Percentiles rank a stretch among this genome's conserved stretches.
These are phyloP conservation scores for Macrosoma leucophasiata DNA, from an alignment of 2,888 invertebrate genomes.

Conservation along the genomic window DNA sequence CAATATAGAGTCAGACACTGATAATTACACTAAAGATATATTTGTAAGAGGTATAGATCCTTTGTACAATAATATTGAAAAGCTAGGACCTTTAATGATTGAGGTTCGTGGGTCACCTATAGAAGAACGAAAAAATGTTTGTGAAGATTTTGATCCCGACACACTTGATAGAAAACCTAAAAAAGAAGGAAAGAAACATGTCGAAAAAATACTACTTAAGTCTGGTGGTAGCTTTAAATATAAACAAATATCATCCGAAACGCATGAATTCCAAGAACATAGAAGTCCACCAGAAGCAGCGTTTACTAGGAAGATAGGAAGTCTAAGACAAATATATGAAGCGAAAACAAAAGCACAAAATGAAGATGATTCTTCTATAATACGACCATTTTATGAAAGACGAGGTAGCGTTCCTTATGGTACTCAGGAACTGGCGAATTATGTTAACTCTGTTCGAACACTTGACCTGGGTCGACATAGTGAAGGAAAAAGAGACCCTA, in stretches of 20 bases:
- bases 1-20: conserved; percentile 44
- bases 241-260: conserved; percentile 53
- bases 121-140: conserved; percentile 79
- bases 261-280: conserved; percentile 39
- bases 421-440: conserved; percentile 47
- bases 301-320: conserved; percentile 79
- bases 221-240: conserved; percentile 84
- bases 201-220: conserved; percentile 75
- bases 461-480: conserved; percentile 50
- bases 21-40: conserved; percentile 76
- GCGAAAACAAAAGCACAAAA: conserved; percentile 74
- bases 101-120: conserved; percentile 85
- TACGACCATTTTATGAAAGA: conserved; percentile 44
- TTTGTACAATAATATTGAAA: conserved; percentile 70
- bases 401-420: conserved; percentile 54
- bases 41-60: conserved; percentile 78
- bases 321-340: conserved; percentile 87
- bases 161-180: conserved; percentile 86
- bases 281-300: conserved; percentile 46
- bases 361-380: too few species aligned
- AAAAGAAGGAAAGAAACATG: conserved; percentile 51
- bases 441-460: conserved; percentile 44
- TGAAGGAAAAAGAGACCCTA: conserved; percentile 44
- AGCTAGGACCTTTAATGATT: conserved; percentile 87
- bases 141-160: conserved; percentile 88